Evolutionary conservation across 2,888 invertebrate species (phyloP), one percentile per base, ranked within the genome.

Genomic region (Acleris laterana): DNA sequence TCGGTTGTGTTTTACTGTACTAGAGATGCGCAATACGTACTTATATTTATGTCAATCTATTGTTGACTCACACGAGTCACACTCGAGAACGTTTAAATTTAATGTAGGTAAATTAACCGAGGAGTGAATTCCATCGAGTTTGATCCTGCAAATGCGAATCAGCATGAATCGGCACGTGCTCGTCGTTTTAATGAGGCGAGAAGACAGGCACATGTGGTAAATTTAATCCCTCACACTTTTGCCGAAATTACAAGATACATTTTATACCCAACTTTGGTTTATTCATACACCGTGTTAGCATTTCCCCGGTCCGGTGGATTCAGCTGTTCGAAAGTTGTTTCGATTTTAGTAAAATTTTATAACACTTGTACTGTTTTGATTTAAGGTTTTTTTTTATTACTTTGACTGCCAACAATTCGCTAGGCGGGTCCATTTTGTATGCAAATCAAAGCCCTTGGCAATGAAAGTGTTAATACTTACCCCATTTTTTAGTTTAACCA

Each of bases 131-230:
- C 38, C 53, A 38, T 55, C 38, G 38, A 42, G 53, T 55, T 52
- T 38, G 53, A 38, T 19, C 38, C 53, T 20, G 53, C 19, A 16
- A 38, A 55, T 55, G 53, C 53, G 38, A 38, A 42, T 57, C 57
- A 46, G 46, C 57, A 48, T 28, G 48, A 58, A 58, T 58, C 58
- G 48, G 58, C 58, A 58, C 58, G 58, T 58, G 58, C 48, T 58
- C 28, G 46, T 57, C 57, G 28, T 48, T 55, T 55, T 55, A 55
- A 55, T 42, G 55, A 55, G 55, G 42, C 42, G 42, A 42, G 55
- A 22, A 38, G 42, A 42, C 55, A 55, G 55, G 42, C 55, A 55
- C 42, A 42, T 55, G 42, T 55, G 55, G 38, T 38, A 42, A 16
- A 55, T 55, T 55, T 42, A 55, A 55, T 42, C 16, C 38, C 42